Conservation (phyloP, 2,888 invertebrate genomes). For the Lasioglossum calceatum region DNA sequence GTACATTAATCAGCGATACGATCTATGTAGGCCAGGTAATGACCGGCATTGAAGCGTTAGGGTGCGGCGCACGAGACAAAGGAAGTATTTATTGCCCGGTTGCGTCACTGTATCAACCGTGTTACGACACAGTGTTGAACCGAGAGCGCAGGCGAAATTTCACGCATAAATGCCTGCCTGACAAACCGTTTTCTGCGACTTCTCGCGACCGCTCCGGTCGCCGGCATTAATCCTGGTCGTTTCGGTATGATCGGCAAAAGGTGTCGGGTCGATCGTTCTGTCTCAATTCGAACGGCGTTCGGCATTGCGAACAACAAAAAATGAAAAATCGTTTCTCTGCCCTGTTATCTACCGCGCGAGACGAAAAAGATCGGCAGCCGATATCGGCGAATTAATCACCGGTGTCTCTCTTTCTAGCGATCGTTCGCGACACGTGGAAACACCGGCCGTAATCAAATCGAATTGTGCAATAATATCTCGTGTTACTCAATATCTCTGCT, state of each 20-base stretch:
- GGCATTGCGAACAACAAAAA: conserved; percentile 17
- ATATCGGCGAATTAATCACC: conserved; percentile 44
- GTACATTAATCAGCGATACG: conserved; percentile 75
- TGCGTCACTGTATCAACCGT: conserved; percentile 56
- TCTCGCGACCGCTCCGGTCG: conserved; percentile 24
- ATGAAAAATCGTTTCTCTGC: neutral
- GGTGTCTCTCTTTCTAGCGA: conserved; percentile 47
- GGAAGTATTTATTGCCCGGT: conserved; percentile 74
- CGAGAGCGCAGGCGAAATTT: conserved; percentile 52
- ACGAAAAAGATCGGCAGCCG: conserved; percentile 12
- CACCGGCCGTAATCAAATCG: conserved; percentile 12
- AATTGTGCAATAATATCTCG: conserved; percentile 56
- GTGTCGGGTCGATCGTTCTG: conserved; percentile 12
- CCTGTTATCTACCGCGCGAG: conserved; percentile 2
- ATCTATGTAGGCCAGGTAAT: conserved; percentile 79
- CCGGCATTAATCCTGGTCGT: conserved; percentile 39
- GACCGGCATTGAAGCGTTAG: conserved; percentile 72
- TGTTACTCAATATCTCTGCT: conserved; percentile 5
- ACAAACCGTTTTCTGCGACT: conserved; percentile 55
- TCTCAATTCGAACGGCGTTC: conserved; percentile 33
- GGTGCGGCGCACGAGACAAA: conserved; percentile 77
- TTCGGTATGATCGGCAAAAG: conserved; percentile 24
- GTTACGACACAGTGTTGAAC: conserved; percentile 54
- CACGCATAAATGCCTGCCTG: conserved; percentile 56
- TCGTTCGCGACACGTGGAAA: conserved; percentile 34